Conservation (phyloP, 2,888 invertebrate genomes). For the Drosophila tanythrix region DNA sequence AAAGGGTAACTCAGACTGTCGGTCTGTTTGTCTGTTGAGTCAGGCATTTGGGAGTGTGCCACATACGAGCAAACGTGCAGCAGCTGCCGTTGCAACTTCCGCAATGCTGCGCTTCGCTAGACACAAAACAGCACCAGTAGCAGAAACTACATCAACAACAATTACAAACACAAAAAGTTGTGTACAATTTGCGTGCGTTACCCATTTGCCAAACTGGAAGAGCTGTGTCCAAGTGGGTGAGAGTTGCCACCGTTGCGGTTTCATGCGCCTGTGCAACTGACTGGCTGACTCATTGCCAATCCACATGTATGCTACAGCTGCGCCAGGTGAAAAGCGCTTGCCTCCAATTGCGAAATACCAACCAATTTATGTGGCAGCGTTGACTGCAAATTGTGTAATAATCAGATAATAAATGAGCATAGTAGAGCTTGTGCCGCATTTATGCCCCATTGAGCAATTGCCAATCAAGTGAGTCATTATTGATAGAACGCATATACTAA, state of each 20-base stretch:
- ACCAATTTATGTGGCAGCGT: conserved; percentile 47
- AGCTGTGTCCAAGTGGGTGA: conserved; percentile 51
- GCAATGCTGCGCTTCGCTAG: conserved; percentile 74
- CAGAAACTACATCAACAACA: conserved; percentile 40
- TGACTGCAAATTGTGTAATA: conserved; percentile 70
- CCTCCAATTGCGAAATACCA: conserved; percentile 64
- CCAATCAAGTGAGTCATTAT: conserved; percentile 65
- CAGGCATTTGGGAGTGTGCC: conserved; percentile 49
- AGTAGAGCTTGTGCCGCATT: conserved; percentile 63
- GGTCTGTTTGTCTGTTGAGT: conserved; percentile 9
- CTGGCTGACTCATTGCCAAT: conserved; percentile 51
- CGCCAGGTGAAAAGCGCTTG: conserved; percentile 64
- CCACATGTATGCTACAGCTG: conserved; percentile 48
- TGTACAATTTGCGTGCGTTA: conserved; percentile 73
- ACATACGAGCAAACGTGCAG: conserved; percentile 45
- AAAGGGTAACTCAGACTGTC: conserved; percentile 51
- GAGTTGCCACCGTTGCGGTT: conserved; percentile 64
- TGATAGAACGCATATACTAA: background rate
- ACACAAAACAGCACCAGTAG: conserved; percentile 44
- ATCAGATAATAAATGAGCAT: conserved; percentile 68
- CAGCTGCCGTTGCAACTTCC: conserved; percentile 73
- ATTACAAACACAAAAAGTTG: conserved; percentile 19
- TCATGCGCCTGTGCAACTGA: conserved; percentile 57
- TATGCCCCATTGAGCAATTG: conserved; percentile 68
- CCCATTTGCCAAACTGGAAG: conserved; percentile 62